Evolutionary conservation across 1,140 invertebrate species (phyloP), one percentile per base, ranked within the genome.

Genomic region (Teleopsis dalmanni): DNA sequence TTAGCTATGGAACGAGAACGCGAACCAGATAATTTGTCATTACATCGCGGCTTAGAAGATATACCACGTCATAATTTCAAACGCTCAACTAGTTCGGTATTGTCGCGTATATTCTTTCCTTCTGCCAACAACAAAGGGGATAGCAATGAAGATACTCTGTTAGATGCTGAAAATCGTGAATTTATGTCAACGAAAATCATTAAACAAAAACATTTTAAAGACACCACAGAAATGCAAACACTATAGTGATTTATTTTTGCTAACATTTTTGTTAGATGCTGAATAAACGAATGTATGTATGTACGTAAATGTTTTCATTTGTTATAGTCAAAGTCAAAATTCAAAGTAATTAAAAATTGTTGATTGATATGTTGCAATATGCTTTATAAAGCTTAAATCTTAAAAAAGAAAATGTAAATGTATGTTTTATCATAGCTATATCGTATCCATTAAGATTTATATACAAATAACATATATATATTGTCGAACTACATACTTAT

Each of bases 21-120:
- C 21, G 74, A 77, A 18, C 54, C 76, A 9, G 82, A 85, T 54
- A 71, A 77, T 1, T 77, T 88, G 14, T 80, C 81, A 0, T 76
- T 88, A 19, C 83, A 87, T 62, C 72, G 83, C 10, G 85, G 84
- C 2, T 57, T 86, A 1, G 84, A 85, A 53, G 83, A 85, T 59
- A 75, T 71, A 48, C 65, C 67, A n/a, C 54, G 61, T 2, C 46
- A 57, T 33, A 52, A 56, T n/a, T 56, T 67, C 3, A 65, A 58
- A 45, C 54, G 58, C 1, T 69, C 65, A 25, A 69, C 50, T 27
- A 62, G 54, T 1, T 68, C 65, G 18, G 49, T 67, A 1, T 56
- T 68, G 4, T 65, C 65, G 7, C 55, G 64, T 36, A 62, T 67
- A 21, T 61, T 67, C 8, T 44, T 60, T 26, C 46, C 51, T 10